Base-by-base conservation (phyloP, 2,797 vertebrate genomes). In the Sternotherus odoratus region DNA sequence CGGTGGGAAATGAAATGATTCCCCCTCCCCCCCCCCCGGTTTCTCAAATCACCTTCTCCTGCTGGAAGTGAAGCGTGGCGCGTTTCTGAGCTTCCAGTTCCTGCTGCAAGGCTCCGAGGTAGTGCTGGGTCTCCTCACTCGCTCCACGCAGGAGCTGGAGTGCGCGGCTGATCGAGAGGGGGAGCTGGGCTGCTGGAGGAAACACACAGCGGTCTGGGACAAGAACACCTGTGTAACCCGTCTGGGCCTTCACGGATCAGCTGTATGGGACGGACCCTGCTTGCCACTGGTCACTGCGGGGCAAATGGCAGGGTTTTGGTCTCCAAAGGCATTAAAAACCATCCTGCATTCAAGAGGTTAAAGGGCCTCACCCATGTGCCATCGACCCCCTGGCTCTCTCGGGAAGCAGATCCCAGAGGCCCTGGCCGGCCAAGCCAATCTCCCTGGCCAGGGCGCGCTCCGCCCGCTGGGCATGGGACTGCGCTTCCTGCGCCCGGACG, bases 51-150 rank as follows among this genome's bases (percentile, higher is more conserved):
- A 98, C 98, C 98, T 98, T 98, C 43, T 97, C 94, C 30, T 90
- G 88, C 78, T 54, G 91, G 82, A 98, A 87, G 79, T 97, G 97
- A 86, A 97, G 95, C 1, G 66, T 24, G 1, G 82, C 36, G 46
- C 95, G 91, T 78, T 90, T 98, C 87, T 97, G 98, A 21, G 95
- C 96, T 50, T 97, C 95, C 7, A 98, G 78, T 92, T 98, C 84
- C 43, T 97, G 95, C 53, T 97, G 95, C 43, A 98, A 96, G 82
- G 93, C 95, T 30, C 48, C 77, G 9, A 98, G 92, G 66, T 95
- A 91, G 30, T 84, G 92, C 92, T 98, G 98, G 77, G 98, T 43
- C 9, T 97, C 97, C 90, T 97, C 96, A 79, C 95, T 96, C 53
- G 98, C 94, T 17, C 87, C 91, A 56, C 87, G 95, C 90, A 99